Conservation (phyloP, 1,140 invertebrate genomes). For the Drosophila pachea region DNA sequence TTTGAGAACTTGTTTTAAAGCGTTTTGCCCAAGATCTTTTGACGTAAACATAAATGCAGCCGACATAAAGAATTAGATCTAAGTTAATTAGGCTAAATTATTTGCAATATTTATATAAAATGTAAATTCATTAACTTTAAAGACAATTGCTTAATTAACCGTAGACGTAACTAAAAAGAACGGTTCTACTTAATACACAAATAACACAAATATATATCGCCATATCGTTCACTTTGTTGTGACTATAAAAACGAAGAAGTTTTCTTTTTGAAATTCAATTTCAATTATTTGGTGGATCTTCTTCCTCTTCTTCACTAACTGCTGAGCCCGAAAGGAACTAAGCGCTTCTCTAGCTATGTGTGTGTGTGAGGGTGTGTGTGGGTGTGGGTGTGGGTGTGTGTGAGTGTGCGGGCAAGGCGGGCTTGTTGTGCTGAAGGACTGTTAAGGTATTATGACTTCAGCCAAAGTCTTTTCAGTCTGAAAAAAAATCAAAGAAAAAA, state of each 20-base stretch:
- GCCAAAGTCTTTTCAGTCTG: constrained; percentile 79
- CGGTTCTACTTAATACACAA: neutral
- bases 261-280: constrained; percentile 61
- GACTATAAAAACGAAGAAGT: constrained; percentile 5
- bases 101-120: constrained; percentile 25
- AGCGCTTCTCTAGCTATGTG: neutral
- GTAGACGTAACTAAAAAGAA: constrained; percentile 36
- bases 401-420: constrained; percentile 6
- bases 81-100: constrained; percentile 47
- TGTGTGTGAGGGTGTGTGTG: neutral
- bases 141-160: constrained; percentile 6
- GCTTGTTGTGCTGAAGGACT: constrained; percentile 50
- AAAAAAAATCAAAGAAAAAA: constrained; percentile 61
- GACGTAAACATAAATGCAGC: constrained; percentile 58
- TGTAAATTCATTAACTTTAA: constrained; percentile 38
- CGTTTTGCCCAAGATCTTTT: constrained; percentile 37
- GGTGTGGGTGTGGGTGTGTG: neutral
- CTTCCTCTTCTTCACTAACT: constrained; percentile 2
- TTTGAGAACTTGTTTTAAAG: constrained; percentile 48
- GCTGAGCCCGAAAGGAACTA: constrained; percentile 27
- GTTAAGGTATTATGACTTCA: constrained; percentile 76
- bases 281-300: constrained; percentile 47
- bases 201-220: constrained; percentile 37
- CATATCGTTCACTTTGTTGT: constrained; percentile 18
- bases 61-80: constrained; percentile 39